Conservation (phyloP, 2,797 vertebrate genomes). For the Scomberomorus guttatus region DNA sequence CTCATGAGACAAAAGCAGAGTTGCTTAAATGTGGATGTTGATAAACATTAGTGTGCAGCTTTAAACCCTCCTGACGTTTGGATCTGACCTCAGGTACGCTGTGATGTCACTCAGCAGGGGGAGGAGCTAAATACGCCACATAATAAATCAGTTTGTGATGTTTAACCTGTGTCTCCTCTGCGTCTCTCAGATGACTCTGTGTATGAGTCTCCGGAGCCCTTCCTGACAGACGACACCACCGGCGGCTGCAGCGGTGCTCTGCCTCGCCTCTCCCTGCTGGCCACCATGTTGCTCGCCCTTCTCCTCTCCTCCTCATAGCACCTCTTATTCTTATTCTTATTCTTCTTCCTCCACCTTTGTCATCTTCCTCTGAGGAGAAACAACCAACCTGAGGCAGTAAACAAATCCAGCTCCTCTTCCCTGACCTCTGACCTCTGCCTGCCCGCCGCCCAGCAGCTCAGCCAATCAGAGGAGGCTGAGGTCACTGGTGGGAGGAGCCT, state of each 20-base stretch:
- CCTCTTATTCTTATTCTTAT: slow-evolving; percentile 16
- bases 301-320: slow-evolving; percentile 65
- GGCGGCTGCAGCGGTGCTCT: slow-evolving; percentile 55
- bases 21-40: no score
- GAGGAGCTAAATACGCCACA: neutral
- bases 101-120: slow-evolving; percentile 1
- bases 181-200: slow-evolving; percentile 72
- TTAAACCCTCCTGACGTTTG: no score
- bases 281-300: slow-evolving; percentile 55
- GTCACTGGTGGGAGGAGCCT: slow-evolving; percentile 20
- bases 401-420: slow-evolving; percentile 1
- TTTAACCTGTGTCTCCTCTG: neutral
- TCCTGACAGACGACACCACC: slow-evolving; percentile 76
- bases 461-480: slow-evolving; percentile 43
- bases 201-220: slow-evolving; percentile 81
- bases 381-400: slow-evolving; percentile 17
- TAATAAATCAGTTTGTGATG: no score
- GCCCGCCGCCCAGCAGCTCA: slow-evolving; percentile 10
- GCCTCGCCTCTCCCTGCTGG: slow-evolving; percentile 52
- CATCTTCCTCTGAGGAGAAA: slow-evolving; percentile 16
- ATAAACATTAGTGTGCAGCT: no score
- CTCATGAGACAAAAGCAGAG: no score
- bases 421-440: slow-evolving; percentile 36
- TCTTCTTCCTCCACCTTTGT: neutral
- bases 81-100: neutral